These are phyloP conservation scores for Latrodectus elegans DNA, from an alignment of 2,888 invertebrate species.

Conservation along the genomic window DNA sequence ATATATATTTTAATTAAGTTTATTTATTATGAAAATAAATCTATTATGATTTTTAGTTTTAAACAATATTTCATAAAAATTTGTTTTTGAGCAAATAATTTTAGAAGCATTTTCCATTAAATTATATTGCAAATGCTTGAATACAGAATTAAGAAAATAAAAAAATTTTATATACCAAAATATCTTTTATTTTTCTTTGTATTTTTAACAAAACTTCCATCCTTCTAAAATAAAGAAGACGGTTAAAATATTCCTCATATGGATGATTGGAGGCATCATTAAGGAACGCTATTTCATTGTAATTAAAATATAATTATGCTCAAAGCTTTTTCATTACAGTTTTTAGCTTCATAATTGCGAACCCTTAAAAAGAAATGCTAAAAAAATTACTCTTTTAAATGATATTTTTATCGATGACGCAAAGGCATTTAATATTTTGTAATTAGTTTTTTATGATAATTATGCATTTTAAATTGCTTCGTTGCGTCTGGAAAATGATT, in stretches of 20 bases:
- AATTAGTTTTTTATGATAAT: neutral
- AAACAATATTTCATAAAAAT: too few relatives aligned
- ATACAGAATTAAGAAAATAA: too few relatives aligned
- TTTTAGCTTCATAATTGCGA: constrained; percentile 9
- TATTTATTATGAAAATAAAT: too few relatives aligned
- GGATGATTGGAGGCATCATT: constrained; percentile 14
- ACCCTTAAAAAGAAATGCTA: neutral
- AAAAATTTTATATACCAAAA: too few relatives aligned
- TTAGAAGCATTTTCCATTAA: too few relatives aligned
- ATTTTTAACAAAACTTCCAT: too few relatives aligned
- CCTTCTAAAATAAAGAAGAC: neutral
- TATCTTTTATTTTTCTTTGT: too few relatives aligned
- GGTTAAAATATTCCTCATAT: neutral
- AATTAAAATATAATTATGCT: constrained; percentile 18
- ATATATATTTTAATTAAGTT: too few relatives aligned
- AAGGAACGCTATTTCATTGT: neutral
- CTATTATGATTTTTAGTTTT: too few relatives aligned
- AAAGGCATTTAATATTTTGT: neutral
- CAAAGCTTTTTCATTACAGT: constrained; percentile 1
- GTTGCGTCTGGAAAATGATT: neutral
- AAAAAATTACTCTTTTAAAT: neutral
- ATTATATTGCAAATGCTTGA: too few relatives aligned
- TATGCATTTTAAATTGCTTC: constrained; percentile 2
- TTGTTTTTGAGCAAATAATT: too few relatives aligned
- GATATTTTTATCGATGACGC: neutral